A percentile compares a stretch with the other conserved stretches of the same genome.
These are phyloP conservation scores for Cotesia glomerata DNA, from an alignment of 1,140 invertebrate species.

Conservation along the genomic window DNA sequence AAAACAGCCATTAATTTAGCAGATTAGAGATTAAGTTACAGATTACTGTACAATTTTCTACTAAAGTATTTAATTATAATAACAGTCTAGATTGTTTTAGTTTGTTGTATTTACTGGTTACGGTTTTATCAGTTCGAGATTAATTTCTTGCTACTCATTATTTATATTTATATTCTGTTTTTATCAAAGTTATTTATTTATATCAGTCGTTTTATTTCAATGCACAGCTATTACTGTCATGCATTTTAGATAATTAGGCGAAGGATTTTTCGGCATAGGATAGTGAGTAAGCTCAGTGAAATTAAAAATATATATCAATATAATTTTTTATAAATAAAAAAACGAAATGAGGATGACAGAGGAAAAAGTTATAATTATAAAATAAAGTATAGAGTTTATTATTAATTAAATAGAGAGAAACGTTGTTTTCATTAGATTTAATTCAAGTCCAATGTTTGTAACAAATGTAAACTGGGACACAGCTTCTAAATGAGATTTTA, in stretches of 20 bases:
- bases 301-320: not conserved
- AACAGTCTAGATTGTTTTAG: not conserved
- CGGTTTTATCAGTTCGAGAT: conserved; percentile 7
- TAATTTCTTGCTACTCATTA: not conserved
- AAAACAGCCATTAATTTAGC: no score
- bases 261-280: conserved; percentile 1
- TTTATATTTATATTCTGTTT: not conserved
- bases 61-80: not conserved
- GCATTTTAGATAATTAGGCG: conserved; percentile 2
- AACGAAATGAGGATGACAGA: not conserved
- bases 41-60: no score
- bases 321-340: not conserved
- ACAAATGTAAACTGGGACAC: not conserved
- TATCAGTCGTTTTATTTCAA: conserved; percentile 1
- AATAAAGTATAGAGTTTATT: not conserved
- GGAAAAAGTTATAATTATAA: not conserved
- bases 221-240: conserved; percentile 13
- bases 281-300: not conserved
- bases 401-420: no score
- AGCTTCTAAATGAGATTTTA: not conserved
- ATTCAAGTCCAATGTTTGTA: not conserved
- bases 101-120: not conserved
- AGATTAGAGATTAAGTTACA: no score
- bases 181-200: not conserved
- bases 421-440: no score